Evolutionary conservation across 2,888 invertebrate genomes (phyloP).

Genomic region (Altica lythri): DNA sequence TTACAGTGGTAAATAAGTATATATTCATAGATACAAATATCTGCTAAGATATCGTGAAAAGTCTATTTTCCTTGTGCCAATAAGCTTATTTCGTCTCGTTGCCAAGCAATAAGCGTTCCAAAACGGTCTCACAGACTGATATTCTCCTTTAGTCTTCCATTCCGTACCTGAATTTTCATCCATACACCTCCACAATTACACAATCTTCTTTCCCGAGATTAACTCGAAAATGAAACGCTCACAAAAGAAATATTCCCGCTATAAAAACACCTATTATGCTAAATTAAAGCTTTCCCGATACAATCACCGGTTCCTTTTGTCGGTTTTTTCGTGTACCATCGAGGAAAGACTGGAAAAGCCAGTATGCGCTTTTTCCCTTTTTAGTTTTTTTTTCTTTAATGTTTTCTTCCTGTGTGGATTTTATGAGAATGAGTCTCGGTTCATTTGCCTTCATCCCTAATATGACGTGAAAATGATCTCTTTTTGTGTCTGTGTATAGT

Average conservation of each 20-base stretch:
- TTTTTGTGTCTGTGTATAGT: too few species aligned
- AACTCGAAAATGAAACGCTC: slow-evolving; percentile 40
- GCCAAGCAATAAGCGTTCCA: slow-evolving; percentile 15
- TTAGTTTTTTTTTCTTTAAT: slow-evolving; percentile 7
- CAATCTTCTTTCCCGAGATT: slow-evolving; percentile 38
- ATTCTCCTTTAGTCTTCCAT: background rate
- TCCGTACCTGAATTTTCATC: slow-evolving; percentile 26
- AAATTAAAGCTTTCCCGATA: slow-evolving; percentile 38
- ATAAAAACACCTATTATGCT: slow-evolving; percentile 41
- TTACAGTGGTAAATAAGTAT: too few species aligned
- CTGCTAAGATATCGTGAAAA: slow-evolving; percentile 2
- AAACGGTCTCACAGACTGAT: slow-evolving; percentile 9
- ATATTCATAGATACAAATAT: too few species aligned
- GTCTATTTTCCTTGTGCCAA: slow-evolving; percentile 15
- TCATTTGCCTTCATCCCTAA: slow-evolving; percentile 11
- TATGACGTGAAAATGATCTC: slow-evolving; percentile 4
- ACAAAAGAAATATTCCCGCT: slow-evolving; percentile 35
- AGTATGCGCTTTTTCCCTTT: slow-evolving; percentile 10
- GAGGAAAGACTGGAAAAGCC: slow-evolving; percentile 13
- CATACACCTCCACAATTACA: slow-evolving; percentile 37
- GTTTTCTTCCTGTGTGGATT: slow-evolving; percentile 2
- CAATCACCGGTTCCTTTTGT: slow-evolving; percentile 28
- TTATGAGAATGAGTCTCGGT: slow-evolving; percentile 12
- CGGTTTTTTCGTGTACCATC: slow-evolving; percentile 2
- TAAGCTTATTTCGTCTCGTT: slow-evolving; percentile 4